These are phyloP conservation scores for Pholis gunnellus DNA, from an alignment of 2,113 vertebrate species.

Conservation along the genomic window DNA sequence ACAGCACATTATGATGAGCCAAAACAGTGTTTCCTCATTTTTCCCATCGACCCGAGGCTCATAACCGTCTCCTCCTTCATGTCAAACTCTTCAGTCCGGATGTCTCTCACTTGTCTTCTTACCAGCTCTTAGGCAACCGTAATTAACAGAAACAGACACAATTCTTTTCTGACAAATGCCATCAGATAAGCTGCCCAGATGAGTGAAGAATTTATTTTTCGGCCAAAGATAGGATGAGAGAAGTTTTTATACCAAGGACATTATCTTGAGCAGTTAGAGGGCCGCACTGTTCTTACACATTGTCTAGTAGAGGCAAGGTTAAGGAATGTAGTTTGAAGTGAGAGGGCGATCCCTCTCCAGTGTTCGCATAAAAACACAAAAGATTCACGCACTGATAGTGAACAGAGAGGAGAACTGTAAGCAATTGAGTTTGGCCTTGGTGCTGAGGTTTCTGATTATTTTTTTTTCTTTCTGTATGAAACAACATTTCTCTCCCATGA, in stretches of 20 bases:
- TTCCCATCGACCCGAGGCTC: background rate
- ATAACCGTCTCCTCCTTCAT: constrained; percentile 7
- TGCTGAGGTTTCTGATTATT: constrained; percentile 29
- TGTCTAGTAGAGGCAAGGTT: constrained; percentile 2
- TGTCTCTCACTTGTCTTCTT: constrained; percentile 11
- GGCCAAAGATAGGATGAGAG: constrained; percentile 14
- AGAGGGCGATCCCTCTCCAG: constrained; percentile 1
- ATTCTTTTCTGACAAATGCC: constrained; percentile 25
- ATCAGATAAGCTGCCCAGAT: constrained; percentile 24
- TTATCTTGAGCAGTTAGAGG: constrained; percentile 48
- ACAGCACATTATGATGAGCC: constrained; percentile 17
- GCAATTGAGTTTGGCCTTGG: constrained; percentile 54
- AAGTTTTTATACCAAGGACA: constrained; percentile 26
- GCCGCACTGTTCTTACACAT: constrained; percentile 1
- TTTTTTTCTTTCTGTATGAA: constrained; percentile 54
- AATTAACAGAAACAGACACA: constrained; percentile 17
- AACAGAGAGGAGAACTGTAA: constrained; percentile 56
- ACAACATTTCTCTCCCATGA: constrained; percentile 56
- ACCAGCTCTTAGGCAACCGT: constrained; percentile 13
- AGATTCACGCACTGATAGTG: constrained; percentile 46
- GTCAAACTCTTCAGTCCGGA: background rate
- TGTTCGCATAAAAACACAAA: constrained; percentile 12
- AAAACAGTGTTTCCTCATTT: constrained; percentile 44
- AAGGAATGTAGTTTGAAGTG: constrained; percentile 39
- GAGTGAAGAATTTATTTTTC: constrained; percentile 27